Evolutionary conservation across 92 coral and sea anemone species (phyloP).

Genomic region (Porites lobata): DNA sequence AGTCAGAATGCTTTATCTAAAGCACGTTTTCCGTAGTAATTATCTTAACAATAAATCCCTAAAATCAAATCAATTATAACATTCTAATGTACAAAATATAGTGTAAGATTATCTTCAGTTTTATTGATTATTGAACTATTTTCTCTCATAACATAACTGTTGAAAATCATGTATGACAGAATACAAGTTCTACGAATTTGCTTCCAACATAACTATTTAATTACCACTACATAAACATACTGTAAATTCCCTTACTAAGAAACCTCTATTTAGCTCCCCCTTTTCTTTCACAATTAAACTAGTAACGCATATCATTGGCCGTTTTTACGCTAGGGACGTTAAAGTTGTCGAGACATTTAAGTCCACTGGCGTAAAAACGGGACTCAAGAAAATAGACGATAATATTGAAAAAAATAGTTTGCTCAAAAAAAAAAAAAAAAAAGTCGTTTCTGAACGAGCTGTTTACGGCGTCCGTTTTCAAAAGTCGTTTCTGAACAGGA

Average conservation of each 20-base stretch:
- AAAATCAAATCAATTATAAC: not conserved
- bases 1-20: not conserved
- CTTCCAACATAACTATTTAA: not conserved
- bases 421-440: no score
- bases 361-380: no score
- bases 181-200: not conserved
- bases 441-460: no score
- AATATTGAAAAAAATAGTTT: no score
- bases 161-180: not conserved
- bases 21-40: not conserved
- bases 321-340: no score
- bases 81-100: not conserved
- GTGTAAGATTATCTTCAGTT: not conserved
- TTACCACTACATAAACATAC: not conserved
- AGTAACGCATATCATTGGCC: no score
- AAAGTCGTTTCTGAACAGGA: no score
- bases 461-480: no score
- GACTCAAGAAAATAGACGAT: no score
- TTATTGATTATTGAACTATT: not conserved
- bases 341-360: no score
- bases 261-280: no score
- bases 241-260: not conserved
- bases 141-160: not conserved
- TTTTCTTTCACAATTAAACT: no score
- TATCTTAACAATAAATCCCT: not conserved